Base-by-base conservation (phyloP, 1,140 invertebrate genomes). In the Drosophila ambigua region DNA sequence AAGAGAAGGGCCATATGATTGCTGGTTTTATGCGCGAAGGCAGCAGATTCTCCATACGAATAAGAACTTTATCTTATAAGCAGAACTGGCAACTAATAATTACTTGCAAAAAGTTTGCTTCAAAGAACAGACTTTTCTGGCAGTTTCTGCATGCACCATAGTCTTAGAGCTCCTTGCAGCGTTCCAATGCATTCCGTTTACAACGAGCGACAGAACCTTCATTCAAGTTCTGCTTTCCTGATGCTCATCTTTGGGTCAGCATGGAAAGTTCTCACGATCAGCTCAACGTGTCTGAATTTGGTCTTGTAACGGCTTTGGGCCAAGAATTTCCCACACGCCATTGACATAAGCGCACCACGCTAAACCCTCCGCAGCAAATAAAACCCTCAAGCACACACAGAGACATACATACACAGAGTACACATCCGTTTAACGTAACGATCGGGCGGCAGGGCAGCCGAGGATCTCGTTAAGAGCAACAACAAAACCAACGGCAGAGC, bases 261-360 rank as follows among this genome's bases (percentile, higher is more conserved):
- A 63, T 51, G 62, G 73, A 80, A 85, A 69, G 71, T 84, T 84
- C 80, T 84, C 80, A 84, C 80, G 80, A 51, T 63, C 57, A 67
- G 20, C 51, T 55, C 9, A 26, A 15, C n/a, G 4, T 8, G n/a
- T 28, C 49, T 61, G 39, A 24, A 31, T 26, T 48, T 48, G 28
- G 67, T 54, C 39, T 71, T 83, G 79, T 84, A 79, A 79, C 75
- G 72, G 76, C 77, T 72, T 57, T 61, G 61, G 76, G 63, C 50
- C 58, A 55, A 68, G 63, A 73, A 69, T 62, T 74, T 82, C 72
- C 76, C 71, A 83, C 75, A 71, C 75, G 66, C 48, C 49, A 44
- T 54, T 59, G 71, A 65, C 72, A 80, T 57, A 80, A 64, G 23
- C 65, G 66, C 72, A 77, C 60, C 75, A 75, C 67, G 52, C 67